Evolutionary conservation across 2,113 vertebrate genomes (phyloP).

Genomic region (Perca fluviatilis): DNA sequence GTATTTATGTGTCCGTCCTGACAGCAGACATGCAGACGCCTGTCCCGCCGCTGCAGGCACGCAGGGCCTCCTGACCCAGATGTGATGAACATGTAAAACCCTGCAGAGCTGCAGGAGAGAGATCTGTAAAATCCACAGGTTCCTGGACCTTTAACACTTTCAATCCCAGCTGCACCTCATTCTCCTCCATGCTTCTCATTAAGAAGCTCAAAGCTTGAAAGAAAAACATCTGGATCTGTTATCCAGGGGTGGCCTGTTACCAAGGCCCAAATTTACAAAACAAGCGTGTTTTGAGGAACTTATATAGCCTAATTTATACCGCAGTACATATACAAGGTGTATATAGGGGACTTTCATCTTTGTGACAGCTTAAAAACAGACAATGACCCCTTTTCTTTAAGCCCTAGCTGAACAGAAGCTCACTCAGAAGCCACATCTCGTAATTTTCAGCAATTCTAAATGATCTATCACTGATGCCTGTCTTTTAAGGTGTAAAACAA

Average conservation of each 20-base stretch:
- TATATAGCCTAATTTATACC: neutral
- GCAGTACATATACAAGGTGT: neutral
- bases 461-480: neutral
- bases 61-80: slow-evolving; percentile 65
- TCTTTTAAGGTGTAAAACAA: neutral
- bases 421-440: no score
- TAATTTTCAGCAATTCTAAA: neutral
- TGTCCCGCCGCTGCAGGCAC: slow-evolving; percentile 55
- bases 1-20: slow-evolving; percentile 58
- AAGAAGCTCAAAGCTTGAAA: slow-evolving; percentile 20
- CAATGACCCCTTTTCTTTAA: no score
- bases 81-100: slow-evolving; percentile 48
- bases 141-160: slow-evolving; percentile 33
- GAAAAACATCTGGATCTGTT: slow-evolving; percentile 53
- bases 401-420: no score
- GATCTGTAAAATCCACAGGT: slow-evolving; percentile 55
- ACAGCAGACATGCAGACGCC: slow-evolving; percentile 69
- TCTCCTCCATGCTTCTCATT: slow-evolving; percentile 49
- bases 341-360: neutral
- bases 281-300: slow-evolving; percentile 7
- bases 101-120: slow-evolving; percentile 38
- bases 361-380: neutral
- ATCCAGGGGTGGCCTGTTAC: neutral
- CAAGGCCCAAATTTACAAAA: neutral
- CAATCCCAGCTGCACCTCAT: slow-evolving; percentile 39